phyloP scores from a whole-genome alignment of 2,113 vertebrate genomes.

The Craseonycteris thonglongyai region DNA sequence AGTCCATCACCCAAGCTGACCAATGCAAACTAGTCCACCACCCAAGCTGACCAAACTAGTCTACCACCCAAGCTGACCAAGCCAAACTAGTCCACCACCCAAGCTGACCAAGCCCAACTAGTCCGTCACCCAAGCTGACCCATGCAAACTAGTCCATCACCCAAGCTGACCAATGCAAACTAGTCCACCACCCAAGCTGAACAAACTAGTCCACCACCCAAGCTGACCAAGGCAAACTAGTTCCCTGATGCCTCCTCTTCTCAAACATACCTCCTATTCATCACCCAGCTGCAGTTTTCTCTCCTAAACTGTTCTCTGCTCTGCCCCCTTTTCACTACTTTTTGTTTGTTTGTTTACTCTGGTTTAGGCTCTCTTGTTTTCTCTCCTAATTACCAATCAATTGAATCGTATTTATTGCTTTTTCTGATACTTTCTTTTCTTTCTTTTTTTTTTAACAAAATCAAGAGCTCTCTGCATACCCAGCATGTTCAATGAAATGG shows the following conservation, averaged over 20 bases:
- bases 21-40: too few relatives aligned
- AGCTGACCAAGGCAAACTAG: background rate
- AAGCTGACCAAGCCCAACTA: too few relatives aligned
- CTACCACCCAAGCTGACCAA: too few relatives aligned
- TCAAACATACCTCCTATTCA: background rate
- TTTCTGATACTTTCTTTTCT: background rate
- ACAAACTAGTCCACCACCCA: too few relatives aligned
- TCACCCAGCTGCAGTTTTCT: background rate
- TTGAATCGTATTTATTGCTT: background rate
- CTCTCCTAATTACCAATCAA: background rate
- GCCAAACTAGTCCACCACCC: too few relatives aligned
- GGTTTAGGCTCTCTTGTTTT: background rate
- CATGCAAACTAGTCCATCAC: too few relatives aligned
- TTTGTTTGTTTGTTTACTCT: background rate
- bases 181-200: too few relatives aligned
- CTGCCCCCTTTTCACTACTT: background rate
- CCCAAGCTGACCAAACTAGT: too few relatives aligned
- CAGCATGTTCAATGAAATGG: background rate
- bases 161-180: too few relatives aligned
- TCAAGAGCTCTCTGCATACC: background rate
- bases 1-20: too few relatives aligned
- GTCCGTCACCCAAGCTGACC: too few relatives aligned
- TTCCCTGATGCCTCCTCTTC: background rate
- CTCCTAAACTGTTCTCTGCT: background rate
- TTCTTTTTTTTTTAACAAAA: background rate